Base-by-base conservation (phyloP, 2,113 vertebrate genomes). In the Cololabis saira region DNA sequence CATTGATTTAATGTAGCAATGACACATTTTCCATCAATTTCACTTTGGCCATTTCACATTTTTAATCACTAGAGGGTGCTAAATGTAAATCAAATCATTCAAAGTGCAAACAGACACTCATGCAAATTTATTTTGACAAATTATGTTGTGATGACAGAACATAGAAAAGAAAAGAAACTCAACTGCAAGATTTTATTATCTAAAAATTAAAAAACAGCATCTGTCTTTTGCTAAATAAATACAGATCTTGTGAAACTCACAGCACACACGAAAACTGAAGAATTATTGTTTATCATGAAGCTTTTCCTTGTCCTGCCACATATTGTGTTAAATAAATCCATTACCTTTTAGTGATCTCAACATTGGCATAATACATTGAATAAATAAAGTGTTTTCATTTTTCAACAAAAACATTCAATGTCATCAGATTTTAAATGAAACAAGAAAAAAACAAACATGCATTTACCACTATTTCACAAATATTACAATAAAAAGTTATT, bases 21-120 rank as follows among this genome's bases (percentile, higher is more conserved):
- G 33, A 37, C 3, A 37, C 6, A 7, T 37, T 37, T 37, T 7
- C 6, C 33, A 37, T 37, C 6, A 7, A 37, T 11, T 9, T 7
- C 3, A 37, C 6, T 37, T 11, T 37, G 33, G 33, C 3, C n/a
- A 9, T 10, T 47, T 44, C 30, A 30, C 17, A 1, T 19, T 40
- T 47, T 11, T 4, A 42, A 53, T 84, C 91, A 87, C 85, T 57
- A 14, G 87, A 67, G 69, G 86, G 83, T 48, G 62, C 68, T 62
- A 81, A 61, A 69, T 15, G 66, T 45, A 11, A 71, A 67, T 18
- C 15, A 71, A 57, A 21, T 54, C 6, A 24, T 59, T 13, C n/a
- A 19, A 44, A 19, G n/a, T 5, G 19, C 11, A 24, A 41, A 13
- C 0, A 53, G 1, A 37, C 6, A 37, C 33, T 37, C 33, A 37